Evolutionary conservation across 2,113 vertebrate species (phyloP), one percentile per base, ranked within the genome.

Genomic region (Psammodynastes pulverulentus): DNA sequence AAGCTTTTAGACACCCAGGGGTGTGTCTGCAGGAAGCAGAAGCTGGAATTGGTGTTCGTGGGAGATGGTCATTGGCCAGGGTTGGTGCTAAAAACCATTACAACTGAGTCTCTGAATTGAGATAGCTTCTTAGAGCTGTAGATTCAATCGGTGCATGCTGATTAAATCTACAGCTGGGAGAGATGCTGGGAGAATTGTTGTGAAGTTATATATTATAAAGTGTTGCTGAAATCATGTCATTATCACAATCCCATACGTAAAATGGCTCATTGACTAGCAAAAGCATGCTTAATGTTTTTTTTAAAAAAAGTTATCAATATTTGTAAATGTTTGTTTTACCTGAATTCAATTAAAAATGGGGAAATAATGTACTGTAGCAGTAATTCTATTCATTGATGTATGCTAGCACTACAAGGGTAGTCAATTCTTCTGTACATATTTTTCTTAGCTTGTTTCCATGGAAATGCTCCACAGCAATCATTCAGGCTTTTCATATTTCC

Each of bases 361-460:
- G 88, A 10, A 84, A 17, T 84, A 89, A 52, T 58, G 85, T 29
- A 84, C 49, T 19, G 24, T 39, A 29, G 49, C 19, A 24, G 46
- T 91, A 67, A 86, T 89, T 87, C 49, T 85, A 43, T 92, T 54
- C 58, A 39, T 12, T 48, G 72, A 58, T 84, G 84, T 54, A 54
- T 87, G 90, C 45, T 88, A 90, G 34, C 43, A 86, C 23, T 89
- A 86, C 29, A 84, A 90, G 90, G 87, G 15, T 84, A 84, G 84
- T 93, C 72, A 58, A 95, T 94, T 94, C 90, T 92, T 93, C 79
- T 51, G 79, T 48, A 91, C 79, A 92, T 85, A 94, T 88, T 91
- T 34, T 48, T 85, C 90, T 92, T 91, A 93, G 34, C 56, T 58
- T 34, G 94, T 96, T 95, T 87, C 94, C 87, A 88, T 94, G 92